Evolutionary conservation across 2,888 invertebrate species (phyloP).

Genomic region (Scaptomyza tumidula): DNA sequence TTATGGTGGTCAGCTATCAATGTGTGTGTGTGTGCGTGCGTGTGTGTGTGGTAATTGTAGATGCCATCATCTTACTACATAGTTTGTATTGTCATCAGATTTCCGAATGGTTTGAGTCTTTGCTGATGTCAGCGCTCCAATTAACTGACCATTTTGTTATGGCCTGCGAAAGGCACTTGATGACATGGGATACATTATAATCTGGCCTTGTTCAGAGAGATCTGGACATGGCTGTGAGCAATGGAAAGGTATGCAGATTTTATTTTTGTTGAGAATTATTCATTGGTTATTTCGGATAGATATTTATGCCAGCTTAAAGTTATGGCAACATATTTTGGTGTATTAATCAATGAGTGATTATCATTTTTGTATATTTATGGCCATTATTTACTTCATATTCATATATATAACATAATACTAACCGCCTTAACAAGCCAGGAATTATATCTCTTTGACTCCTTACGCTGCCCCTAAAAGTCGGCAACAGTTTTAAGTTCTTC

Average conservation of each 20-base stretch:
- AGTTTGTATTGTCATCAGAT: constrained; percentile 60
- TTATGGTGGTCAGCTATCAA: constrained; percentile 65
- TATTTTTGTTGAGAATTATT: no score
- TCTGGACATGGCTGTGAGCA: neutral
- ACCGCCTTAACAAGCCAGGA: neutral
- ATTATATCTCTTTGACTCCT: neutral
- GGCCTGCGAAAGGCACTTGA: constrained; percentile 22
- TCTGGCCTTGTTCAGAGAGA: neutral
- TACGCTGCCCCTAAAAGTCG: constrained; percentile 44
- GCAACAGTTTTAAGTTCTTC: constrained; percentile 54
- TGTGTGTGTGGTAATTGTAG: constrained; percentile 53
- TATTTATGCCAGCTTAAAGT: neutral
- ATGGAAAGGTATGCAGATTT: constrained; percentile 56
- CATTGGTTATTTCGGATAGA: neutral
- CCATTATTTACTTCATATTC: neutral
- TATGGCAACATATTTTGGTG: neutral
- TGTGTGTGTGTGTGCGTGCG: neutral
- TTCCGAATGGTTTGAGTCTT: constrained; percentile 37
- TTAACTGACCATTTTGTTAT: constrained; percentile 63
- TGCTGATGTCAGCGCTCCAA: constrained; percentile 73
- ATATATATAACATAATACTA: neutral
- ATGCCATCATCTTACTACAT: constrained; percentile 35
- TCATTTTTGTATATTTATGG: neutral
- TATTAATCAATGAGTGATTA: neutral
- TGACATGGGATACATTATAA: constrained; percentile 29